Percentiles rank a stretch among this genome's conserved stretches.
These are phyloP conservation scores for Apodemia zela DNA, from an alignment of 2,888 invertebrate genomes.

Conservation along the genomic window DNA sequence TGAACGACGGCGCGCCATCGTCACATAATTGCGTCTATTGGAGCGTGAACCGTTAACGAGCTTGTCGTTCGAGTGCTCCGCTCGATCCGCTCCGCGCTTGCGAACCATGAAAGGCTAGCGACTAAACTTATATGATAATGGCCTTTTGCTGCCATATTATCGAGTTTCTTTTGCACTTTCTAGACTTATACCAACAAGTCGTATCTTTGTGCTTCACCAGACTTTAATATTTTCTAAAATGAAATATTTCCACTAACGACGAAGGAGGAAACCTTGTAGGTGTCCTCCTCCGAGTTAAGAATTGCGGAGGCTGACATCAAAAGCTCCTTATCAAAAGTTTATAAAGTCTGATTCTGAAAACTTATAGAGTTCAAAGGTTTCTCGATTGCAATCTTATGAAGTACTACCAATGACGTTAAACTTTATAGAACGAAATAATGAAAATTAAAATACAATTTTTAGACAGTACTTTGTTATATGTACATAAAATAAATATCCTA, in stretches of 20 bases:
- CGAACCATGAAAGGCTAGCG: background rate
- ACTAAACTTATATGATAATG: background rate
- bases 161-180: background rate
- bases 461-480: no score
- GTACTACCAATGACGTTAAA: no score
- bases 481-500: no score
- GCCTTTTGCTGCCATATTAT: background rate
- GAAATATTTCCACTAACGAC: background rate
- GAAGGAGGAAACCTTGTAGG: no score
- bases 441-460: no score
- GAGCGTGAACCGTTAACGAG: slow-evolving; percentile 11
- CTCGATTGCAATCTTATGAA: no score
- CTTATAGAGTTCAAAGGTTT: no score
- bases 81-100: background rate
- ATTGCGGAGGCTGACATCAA: background rate
- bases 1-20: slow-evolving; percentile 1
- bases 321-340: background rate
- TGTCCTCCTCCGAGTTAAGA: background rate
- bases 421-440: no score
- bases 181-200: background rate
- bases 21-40: slow-evolving; percentile 17
- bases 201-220: background rate
- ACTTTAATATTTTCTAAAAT: background rate
- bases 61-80: slow-evolving; percentile 15
- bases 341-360: background rate